These are phyloP conservation scores for Oncorhynchus tshawytscha DNA, from an alignment of 2,113 vertebrate genomes.

Conservation along the genomic window DNA sequence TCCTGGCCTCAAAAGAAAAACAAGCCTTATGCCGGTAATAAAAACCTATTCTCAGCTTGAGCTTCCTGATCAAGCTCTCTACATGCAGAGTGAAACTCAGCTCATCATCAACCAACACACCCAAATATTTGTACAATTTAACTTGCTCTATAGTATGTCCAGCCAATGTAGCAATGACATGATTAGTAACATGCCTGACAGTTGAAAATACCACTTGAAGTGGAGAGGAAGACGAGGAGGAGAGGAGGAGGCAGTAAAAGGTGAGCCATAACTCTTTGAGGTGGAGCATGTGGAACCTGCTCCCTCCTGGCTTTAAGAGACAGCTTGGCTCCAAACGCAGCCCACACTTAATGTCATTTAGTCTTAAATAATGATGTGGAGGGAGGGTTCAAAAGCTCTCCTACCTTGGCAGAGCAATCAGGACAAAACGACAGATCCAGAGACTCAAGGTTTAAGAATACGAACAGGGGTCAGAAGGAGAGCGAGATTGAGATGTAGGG, in stretches of 20 bases:
- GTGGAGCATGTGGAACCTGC: constrained; percentile 6
- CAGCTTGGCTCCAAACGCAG: constrained; percentile 1
- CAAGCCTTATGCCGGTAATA: too few relatives aligned
- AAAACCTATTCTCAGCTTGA: too few relatives aligned
- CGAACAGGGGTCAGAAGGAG: not conserved
- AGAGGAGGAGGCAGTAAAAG: not conserved
- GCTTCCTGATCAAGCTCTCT: too few relatives aligned
- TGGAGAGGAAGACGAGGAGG: not conserved
- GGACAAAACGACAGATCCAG: not conserved
- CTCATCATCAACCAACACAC: too few relatives aligned
- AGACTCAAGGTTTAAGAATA: not conserved
- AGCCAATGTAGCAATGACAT: too few relatives aligned
- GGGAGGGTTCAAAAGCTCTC: not conserved
- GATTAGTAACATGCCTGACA: too few relatives aligned
- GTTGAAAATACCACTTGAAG: too few relatives aligned
- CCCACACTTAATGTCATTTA: constrained; percentile 20
- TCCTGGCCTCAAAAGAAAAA: too few relatives aligned
- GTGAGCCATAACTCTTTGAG: constrained; percentile 4
- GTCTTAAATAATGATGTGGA: not conserved
- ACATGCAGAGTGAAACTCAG: too few relatives aligned
- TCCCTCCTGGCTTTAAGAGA: constrained; percentile 16
- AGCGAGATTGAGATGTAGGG: not conserved
- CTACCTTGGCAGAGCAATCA: not conserved
- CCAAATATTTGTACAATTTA: too few relatives aligned
- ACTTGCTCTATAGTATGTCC: too few relatives aligned